Conservation (phyloP, 2,113 vertebrate species). For the Seriola dumerili region DNA sequence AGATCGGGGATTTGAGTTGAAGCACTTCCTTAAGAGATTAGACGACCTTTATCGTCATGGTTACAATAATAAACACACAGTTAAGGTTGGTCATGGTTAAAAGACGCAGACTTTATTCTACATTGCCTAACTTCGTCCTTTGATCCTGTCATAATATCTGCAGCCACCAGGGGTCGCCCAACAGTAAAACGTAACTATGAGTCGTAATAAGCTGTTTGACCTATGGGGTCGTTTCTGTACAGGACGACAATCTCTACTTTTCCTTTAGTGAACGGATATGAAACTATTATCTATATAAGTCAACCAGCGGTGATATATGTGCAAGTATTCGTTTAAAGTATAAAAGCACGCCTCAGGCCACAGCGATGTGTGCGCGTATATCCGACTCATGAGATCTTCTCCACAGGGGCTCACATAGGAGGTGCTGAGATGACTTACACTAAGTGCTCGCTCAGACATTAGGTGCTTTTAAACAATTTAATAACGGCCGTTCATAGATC, state of each 20-base stretch:
- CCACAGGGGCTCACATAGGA: neutral
- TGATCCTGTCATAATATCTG: no score
- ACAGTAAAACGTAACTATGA: no score
- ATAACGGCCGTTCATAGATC: neutral
- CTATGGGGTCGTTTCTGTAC: no score
- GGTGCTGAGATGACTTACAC: neutral
- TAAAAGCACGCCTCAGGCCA: neutral
- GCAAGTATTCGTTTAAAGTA: no score
- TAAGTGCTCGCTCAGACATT: neutral
- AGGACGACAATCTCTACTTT: no score
- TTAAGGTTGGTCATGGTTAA: neutral
- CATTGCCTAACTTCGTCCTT: no score
- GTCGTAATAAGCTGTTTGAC: no score
- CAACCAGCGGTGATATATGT: no score
- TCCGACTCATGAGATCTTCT: neutral
- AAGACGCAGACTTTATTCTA: no score
- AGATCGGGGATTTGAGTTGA: neutral
- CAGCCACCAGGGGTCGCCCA: no score
- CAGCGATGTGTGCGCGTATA: neutral
- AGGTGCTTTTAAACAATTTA: neutral
- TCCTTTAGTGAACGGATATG: no score
- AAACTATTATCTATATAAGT: no score
- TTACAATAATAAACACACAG: neutral
- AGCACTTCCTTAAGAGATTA: neutral
- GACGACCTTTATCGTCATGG: neutral